Percentiles rank a stretch among this genome's conserved stretches.
Evolutionary conservation across 2,797 vertebrate species (phyloP).

Genomic region (Arremon aurantiirostris): DNA sequence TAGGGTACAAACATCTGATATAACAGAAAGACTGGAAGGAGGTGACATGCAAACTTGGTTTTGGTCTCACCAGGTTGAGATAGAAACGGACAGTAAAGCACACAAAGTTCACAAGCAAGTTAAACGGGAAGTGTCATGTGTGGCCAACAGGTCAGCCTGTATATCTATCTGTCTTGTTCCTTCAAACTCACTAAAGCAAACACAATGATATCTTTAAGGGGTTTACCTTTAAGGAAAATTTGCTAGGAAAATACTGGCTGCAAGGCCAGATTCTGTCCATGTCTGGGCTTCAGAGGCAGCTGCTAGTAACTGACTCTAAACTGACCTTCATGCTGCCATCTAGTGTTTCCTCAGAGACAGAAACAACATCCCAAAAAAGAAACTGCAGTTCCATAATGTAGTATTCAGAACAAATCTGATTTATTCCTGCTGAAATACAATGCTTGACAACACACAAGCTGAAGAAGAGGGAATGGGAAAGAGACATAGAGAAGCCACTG

Average conservation of each 20-base stretch:
- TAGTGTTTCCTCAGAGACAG: neutral
- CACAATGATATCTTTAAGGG: neutral
- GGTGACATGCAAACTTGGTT: neutral
- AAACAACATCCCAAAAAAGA: neutral
- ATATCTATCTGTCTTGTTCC: neutral
- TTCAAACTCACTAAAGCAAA: neutral
- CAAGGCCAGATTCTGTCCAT: neutral
- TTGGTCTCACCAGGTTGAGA: neutral
- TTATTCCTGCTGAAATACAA: neutral
- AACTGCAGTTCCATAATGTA: neutral
- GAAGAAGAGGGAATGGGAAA: neutral
- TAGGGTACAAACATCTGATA: neutral
- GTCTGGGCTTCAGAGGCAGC: neutral
- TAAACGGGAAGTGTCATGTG: neutral
- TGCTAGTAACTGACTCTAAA: neutral
- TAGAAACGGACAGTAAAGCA: neutral
- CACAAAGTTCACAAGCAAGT: neutral
- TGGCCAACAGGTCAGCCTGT: neutral
- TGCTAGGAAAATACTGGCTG: neutral
- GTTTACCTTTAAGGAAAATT: neutral
- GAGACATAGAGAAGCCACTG: neutral
- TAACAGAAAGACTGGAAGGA: neutral
- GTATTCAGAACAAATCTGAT: neutral
- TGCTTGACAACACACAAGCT: neutral
- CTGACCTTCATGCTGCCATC: slow-evolving; percentile 37